Base-by-base conservation (phyloP, 2,888 invertebrate species). In the Macroteleia sp. region DNA sequence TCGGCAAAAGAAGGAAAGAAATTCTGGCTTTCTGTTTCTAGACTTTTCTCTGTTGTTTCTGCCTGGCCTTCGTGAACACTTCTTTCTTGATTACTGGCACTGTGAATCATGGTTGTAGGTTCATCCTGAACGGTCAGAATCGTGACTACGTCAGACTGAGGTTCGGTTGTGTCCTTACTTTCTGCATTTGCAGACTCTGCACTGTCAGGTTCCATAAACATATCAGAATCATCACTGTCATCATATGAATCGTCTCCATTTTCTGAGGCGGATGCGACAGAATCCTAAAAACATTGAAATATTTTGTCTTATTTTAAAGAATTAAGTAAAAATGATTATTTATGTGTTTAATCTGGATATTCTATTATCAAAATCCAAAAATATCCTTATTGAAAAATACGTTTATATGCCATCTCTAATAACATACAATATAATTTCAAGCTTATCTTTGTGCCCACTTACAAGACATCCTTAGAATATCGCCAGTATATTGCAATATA, bases 1-100 rank as follows among this genome's bases (percentile, higher is more conserved):
- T 94, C 94, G 1, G 94, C 94, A 87, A 96, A 97, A 0, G 96
- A 94, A 0, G 96, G 96, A 91, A 96, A 96, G 91, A 96, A 96
- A 48, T 94, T 95, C 87, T 96, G 95, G 52, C 94, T 94, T 16
- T 93, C 91, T 12, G 93, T 92, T 86, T 94, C 94, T 71, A 93
- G 88, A 16, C 93, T 93, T 84, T 93, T 93, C 20, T 80, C 80
- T n/a, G 75, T 71, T 12, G 78, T 36, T 14, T 76, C 70, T 8
- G 69, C 8, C n/a, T 36, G 22, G 1, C 57, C 34, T 4, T 83
- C 74, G 20, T 66, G 79, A 14, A 66, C 50, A 6, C 75, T 67
- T 54, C 71, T 69, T 30, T 76, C 64, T 4, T 57, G 69, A 9
- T 59, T 28, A n/a, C 32, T 76, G 14, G 54, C 66, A 20, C 66